Conservation (phyloP, 1,140 invertebrate genomes). For the Hyposmocoma kahamanoa region DNA sequence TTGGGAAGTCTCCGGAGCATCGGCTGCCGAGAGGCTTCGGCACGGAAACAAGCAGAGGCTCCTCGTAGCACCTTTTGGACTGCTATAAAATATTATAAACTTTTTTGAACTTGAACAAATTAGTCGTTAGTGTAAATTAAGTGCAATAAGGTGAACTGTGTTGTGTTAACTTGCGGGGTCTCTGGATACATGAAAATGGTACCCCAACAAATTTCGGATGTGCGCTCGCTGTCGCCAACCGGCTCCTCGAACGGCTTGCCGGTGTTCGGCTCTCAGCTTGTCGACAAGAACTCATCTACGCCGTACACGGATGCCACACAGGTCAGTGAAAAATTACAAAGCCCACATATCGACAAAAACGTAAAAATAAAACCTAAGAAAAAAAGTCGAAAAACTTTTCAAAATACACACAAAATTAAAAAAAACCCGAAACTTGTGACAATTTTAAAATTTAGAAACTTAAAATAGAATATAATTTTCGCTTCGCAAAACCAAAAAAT, state of each 20-base stretch:
- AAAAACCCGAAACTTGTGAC: too few relatives aligned
- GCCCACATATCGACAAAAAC: too few relatives aligned
- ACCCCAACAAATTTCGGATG: slow-evolving; percentile 72
- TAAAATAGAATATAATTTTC: background rate
- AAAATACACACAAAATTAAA: too few relatives aligned
- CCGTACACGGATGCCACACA: slow-evolving; percentile 97
- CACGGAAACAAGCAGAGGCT: slow-evolving; percentile 36
- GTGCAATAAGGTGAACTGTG: slow-evolving; percentile 65
- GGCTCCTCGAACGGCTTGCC: slow-evolving; percentile 63
- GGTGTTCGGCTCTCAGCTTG: slow-evolving; percentile 88
- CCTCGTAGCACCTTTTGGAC: slow-evolving; percentile 36
- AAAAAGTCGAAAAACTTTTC: background rate
- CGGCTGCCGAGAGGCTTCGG: slow-evolving; percentile 51
- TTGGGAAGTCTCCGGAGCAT: slow-evolving; percentile 54
- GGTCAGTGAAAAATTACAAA: slow-evolving; percentile 74
- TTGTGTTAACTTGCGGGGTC: slow-evolving; percentile 43
- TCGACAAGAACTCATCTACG: slow-evolving; percentile 92
- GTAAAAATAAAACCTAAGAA: background rate
- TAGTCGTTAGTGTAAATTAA: slow-evolving; percentile 48
- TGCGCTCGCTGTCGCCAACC: slow-evolving; percentile 61
- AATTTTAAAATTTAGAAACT: background rate
- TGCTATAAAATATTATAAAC: slow-evolving; percentile 37
- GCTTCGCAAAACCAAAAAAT: too few relatives aligned
- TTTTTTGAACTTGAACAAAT: slow-evolving; percentile 32
- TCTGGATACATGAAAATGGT: slow-evolving; percentile 68